These are phyloP conservation scores for Metopolophium dirhodum DNA, from an alignment of 1,140 invertebrate species.

Conservation along the genomic window DNA sequence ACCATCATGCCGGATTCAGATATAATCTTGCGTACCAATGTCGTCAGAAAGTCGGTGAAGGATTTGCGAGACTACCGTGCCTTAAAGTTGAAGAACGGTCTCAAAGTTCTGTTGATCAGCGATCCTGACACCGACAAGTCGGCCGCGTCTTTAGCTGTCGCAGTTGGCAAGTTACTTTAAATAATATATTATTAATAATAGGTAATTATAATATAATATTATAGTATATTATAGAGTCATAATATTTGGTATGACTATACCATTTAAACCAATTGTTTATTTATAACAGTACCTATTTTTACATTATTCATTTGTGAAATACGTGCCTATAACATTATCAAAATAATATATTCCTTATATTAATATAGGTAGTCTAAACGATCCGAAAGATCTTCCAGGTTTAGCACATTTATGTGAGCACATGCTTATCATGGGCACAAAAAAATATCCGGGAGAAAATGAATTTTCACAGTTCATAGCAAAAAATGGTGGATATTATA, in stretches of 20 bases:
- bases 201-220: too few relatives aligned
- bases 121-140: constrained; percentile 92
- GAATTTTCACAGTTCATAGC: constrained; percentile 89
- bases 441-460: constrained; percentile 94
- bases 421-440: constrained; percentile 94
- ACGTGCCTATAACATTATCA: background rate
- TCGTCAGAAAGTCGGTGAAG: constrained; percentile 78
- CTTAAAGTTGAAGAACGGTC: constrained; percentile 80
- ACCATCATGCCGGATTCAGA: background rate
- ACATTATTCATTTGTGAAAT: background rate
- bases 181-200: background rate
- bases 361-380: constrained; percentile 77
- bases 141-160: constrained; percentile 82
- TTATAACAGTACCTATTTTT: too few relatives aligned
- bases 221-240: too few relatives aligned
- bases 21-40: constrained; percentile 63
- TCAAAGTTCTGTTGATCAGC: constrained; percentile 90
- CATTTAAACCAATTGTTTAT: too few relatives aligned
- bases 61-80: constrained; percentile 85
- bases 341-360: constrained; percentile 59
- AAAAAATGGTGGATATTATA: constrained; percentile 87
- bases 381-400: constrained; percentile 86
- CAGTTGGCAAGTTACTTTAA: constrained; percentile 71
- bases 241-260: too few relatives aligned
- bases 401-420: constrained; percentile 97